Percentiles rank a stretch among this genome's conserved stretches.
These are phyloP conservation scores for Drosophila subquinaria DNA, from an alignment of 2,888 invertebrate genomes.

Conservation along the genomic window DNA sequence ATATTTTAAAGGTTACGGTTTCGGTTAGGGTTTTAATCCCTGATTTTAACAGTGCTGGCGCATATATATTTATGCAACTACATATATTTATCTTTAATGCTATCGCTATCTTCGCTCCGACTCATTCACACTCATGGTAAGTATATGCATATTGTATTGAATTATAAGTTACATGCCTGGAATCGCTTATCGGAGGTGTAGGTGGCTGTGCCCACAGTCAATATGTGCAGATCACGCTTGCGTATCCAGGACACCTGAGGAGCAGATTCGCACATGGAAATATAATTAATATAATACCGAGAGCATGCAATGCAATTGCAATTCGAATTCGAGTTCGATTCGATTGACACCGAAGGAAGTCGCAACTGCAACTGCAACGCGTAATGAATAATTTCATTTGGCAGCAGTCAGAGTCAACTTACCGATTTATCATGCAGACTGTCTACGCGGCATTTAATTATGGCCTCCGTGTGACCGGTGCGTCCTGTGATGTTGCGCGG, in stretches of 20 bases:
- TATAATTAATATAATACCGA: slow-evolving; percentile 59
- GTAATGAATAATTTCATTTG: neutral
- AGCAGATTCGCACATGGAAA: slow-evolving; percentile 26
- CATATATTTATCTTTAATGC: neutral
- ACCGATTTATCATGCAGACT: slow-evolving; percentile 95
- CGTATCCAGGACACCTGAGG: slow-evolving; percentile 84
- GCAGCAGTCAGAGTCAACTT: slow-evolving; percentile 51
- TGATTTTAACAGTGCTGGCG: no score
- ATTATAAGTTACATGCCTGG: slow-evolving; percentile 61
- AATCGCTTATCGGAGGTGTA: slow-evolving; percentile 84
- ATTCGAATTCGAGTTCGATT: neutral
- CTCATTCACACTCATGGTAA: neutral
- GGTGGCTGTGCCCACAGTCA: slow-evolving; percentile 83
- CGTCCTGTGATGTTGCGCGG: slow-evolving; percentile 94
- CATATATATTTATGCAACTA: neutral
- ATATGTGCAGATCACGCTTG: slow-evolving; percentile 84
- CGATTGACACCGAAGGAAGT: slow-evolving; percentile 1
- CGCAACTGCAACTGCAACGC: neutral
- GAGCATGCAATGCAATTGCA: slow-evolving; percentile 5
- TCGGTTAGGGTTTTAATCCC: no score
- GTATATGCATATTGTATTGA: neutral
- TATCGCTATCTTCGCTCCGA: neutral
- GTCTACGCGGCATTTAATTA: slow-evolving; percentile 94
- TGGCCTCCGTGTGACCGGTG: slow-evolving; percentile 92
- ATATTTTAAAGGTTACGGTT: no score